Conservation (phyloP, 2,797 vertebrate genomes). For the Selene dorsalis region DNA sequence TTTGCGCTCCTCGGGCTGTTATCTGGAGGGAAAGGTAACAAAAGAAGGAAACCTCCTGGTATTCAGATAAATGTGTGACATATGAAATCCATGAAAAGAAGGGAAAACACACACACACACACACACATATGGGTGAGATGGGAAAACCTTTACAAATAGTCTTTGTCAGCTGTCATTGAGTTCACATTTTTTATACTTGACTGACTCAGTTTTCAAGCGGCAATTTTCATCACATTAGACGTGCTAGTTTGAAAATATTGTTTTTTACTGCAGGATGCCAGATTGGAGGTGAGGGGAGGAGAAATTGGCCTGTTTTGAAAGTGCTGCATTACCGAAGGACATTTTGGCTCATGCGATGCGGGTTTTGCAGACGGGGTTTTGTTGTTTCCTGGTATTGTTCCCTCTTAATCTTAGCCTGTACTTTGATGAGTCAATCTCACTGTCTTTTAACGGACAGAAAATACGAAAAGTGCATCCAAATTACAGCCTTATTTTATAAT, state of each 20-base stretch:
- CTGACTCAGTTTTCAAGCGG: constrained; percentile 22
- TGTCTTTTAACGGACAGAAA: not conserved
- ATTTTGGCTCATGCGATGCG: constrained; percentile 25
- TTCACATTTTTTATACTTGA: constrained; percentile 29
- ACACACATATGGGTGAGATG: not conserved
- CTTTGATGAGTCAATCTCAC: not conserved
- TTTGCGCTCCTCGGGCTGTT: constrained; percentile 23
- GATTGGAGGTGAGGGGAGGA: constrained; percentile 23
- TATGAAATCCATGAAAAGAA: not conserved
- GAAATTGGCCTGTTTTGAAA: constrained; percentile 34
- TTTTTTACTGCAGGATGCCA: constrained; percentile 42
- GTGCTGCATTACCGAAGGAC: constrained; percentile 36
- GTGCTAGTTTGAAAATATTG: constrained; percentile 57
- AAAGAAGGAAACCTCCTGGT: constrained; percentile 12
- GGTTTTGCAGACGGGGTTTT: constrained; percentile 19
- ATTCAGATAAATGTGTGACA: constrained; percentile 49
- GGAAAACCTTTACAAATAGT: constrained; percentile 27
- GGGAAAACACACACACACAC: not conserved
- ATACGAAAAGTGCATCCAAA: constrained; percentile 3
- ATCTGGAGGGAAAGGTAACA: constrained; percentile 37
- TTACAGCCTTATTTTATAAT: constrained; percentile 9
- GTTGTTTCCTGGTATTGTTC: not conserved
- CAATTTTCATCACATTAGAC: constrained; percentile 51
- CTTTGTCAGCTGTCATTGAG: constrained; percentile 41
- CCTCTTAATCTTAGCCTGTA: constrained; percentile 22